Base-by-base conservation (phyloP, 2,797 vertebrate species). In the Melanotaenia boesemani region DNA sequence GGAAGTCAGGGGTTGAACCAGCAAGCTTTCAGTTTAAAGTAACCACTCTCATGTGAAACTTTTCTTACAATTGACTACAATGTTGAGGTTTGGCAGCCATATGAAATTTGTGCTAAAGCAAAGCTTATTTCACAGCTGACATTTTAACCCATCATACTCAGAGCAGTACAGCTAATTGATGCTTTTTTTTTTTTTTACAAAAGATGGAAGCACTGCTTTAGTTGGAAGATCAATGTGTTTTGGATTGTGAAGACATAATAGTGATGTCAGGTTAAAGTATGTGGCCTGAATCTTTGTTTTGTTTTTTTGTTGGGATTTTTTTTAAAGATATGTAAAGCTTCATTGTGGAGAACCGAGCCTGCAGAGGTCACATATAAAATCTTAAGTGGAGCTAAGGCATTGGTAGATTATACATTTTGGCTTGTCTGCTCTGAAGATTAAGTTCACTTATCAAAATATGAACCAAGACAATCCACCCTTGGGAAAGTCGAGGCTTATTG, bases 401-500 rank as follows among this genome's bases (percentile, higher is more conserved):
- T 64, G 6, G 12, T 39, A 63, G 24, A 67, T 70, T 63, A 44
- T 44, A 44, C 4, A 1, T 77, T 39, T 24, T 0, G 2, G 52
- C 11, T 26, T 59, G 39, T 32, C 26, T 79, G 61, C 36, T 52
- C 0, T 62, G 18, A 12, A 16, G 24, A 3, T 15, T 15, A 30
- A 22, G 24, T 64, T 70, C 12, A 13, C 62, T n/a, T 41, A 77
- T 73, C 9, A 57, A 70, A 54, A 64, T 69, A 70, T 79, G 68
- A 64, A 71, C n/a, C n/a, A 54, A 65, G 59, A 56, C 26, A 72
- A 75, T 67, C 56, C 55, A 26, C 44, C 63, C 64, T 37, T 57
- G 41, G 69, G 62, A 72, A 56, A 75, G 48, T 56, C 10, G 1
- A 57, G 32, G 72, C 69, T 77, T 85, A 58, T 86, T 82, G 60